Evolutionary conservation across 2,113 vertebrate genomes (phyloP).

Genomic region (Gallinago media): DNA sequence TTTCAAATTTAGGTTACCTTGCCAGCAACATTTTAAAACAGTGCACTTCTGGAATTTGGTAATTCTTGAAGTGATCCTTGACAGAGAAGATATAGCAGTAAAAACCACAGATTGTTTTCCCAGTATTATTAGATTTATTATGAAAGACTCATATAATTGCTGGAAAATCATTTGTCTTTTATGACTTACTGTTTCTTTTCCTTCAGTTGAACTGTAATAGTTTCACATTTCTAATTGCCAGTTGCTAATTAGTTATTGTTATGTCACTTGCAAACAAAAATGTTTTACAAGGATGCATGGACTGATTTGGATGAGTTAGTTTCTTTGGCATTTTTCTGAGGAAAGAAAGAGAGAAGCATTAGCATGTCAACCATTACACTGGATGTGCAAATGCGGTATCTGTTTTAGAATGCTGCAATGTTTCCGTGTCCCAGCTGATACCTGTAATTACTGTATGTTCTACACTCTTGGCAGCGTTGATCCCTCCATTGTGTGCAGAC

Average conservation of each 20-base stretch:
- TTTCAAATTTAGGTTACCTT: neutral
- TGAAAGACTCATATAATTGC: neutral
- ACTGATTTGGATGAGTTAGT: neutral
- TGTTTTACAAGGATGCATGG: neutral
- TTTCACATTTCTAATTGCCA: neutral
- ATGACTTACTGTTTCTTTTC: neutral
- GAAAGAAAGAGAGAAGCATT: neutral
- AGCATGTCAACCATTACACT: neutral
- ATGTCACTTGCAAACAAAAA: conserved; percentile 22
- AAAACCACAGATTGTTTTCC: conserved; percentile 26
- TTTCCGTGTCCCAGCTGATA: neutral
- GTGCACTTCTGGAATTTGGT: neutral
- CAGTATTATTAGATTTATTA: neutral
- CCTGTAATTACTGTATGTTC: neutral
- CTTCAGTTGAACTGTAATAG: neutral
- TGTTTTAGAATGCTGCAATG: neutral
- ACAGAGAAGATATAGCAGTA: neutral
- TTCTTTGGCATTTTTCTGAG: neutral
- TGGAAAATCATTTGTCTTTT: conserved; percentile 1
- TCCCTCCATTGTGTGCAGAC: neutral
- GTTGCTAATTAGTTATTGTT: conserved; percentile 26
- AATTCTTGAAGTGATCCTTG: conserved; percentile 22
- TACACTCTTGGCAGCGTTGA: neutral
- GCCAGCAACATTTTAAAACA: neutral
- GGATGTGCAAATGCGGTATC: neutral